Evolutionary conservation across 92 coral and sea anemone genomes (phyloP).

Genomic region (Montipora capitata): DNA sequence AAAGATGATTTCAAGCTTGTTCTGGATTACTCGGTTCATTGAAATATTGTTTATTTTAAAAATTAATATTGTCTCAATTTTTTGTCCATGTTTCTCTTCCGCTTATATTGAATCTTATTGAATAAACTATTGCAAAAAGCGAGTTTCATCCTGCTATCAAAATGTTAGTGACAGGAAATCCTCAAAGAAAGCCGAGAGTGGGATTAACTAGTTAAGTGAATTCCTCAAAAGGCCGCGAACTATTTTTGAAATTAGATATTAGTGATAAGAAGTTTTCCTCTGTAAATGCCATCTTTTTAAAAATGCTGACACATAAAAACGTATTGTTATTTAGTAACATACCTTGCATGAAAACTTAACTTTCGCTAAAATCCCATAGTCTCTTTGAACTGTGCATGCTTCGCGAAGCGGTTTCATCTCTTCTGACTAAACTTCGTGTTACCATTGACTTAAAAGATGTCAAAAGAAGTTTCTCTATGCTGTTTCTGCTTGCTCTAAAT

Average conservation of each 20-base stretch:
- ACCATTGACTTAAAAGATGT: neutral
- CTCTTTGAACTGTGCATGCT: no score
- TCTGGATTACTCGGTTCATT: no score
- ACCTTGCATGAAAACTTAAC: no score
- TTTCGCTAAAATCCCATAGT: no score
- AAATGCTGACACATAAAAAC: neutral
- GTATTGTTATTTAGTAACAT: no score
- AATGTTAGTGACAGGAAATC: slow-evolving; percentile 14
- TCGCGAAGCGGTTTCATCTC: no score
- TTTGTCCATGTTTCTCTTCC: no score
- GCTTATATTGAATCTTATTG: no score
- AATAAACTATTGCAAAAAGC: no score
- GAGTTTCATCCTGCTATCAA: slow-evolving; percentile 13
- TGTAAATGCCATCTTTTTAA: neutral
- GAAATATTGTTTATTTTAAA: no score
- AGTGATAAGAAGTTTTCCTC: neutral
- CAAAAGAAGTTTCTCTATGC: neutral
- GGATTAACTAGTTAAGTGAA: slow-evolving; percentile 3
- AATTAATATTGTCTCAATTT: no score
- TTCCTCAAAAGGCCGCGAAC: neutral
- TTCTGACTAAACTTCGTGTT: neutral
- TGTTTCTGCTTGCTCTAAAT: neutral
- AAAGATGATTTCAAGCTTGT: no score
- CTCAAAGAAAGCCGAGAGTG: slow-evolving; percentile 14
- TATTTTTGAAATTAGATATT: neutral